Base-by-base conservation (phyloP, 2,888 invertebrate species). In the Teinopalpus imperialis region DNA sequence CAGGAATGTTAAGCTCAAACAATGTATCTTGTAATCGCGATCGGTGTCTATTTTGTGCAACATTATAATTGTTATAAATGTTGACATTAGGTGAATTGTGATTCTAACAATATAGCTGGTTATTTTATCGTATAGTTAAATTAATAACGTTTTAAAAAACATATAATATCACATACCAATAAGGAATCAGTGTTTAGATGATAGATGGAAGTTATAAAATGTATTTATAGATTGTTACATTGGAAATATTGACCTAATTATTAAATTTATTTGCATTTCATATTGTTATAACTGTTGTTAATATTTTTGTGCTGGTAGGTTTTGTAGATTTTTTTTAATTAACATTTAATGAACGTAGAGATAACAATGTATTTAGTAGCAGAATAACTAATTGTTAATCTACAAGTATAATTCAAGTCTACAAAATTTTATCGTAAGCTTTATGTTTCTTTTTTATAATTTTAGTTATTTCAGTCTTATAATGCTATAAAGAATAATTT, bases 21-120 rank as follows among this genome's bases (percentile, higher is more conserved):
- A 41, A 46, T 59, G 54, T 66, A 63, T 60, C 56, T 61, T 53
- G 48, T 56, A 60, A 54, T 58, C 51, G 71, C 75, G 63, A 61
- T 82, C 71, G 65, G 64, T 83, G 81, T 83, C 74, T 83, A 79
- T 74, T 76, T 74, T 74, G 74, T 82, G 83, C 82, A 82, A 80
- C 76, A 79, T 76, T 59, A 65, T 52, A 55, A 61, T 51, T 62
- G 60, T 64, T 66, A 61, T 74, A 67, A 76, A 80, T 79, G 81
- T 85, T 82, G 81, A 68, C 45, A 73, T 79, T 87, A 86, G 85
- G 85, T 76, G 67, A 83, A 86, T 79, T 87, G 87, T 87, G 87
- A 87, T 87, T 87, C 83, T 83, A 82, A 76, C 70, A 72, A 75
- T 78, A 85, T 86, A 85, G 83, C 80, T 75, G 72, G 71, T 75